Evolutionary conservation across 2,888 invertebrate species (phyloP), one percentile per base, ranked within the genome.

Genomic region (Drosophila sordidula): DNA sequence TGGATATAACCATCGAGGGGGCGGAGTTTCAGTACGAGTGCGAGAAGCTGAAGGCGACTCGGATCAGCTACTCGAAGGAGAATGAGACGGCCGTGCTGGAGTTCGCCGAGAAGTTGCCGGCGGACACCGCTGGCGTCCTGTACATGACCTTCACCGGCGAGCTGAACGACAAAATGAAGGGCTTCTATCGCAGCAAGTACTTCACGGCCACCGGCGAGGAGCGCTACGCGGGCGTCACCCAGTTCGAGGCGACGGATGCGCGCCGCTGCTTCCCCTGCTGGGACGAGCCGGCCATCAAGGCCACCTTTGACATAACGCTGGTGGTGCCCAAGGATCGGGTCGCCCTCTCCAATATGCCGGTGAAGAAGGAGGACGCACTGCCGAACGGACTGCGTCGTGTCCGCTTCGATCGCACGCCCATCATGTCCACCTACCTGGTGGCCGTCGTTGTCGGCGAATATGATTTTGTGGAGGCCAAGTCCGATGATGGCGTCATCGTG

Each of bases 201-300:
- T 91, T 94, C 75, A 95, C 95, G 62, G 93, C 95, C 25, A 92
- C 93, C 52, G 97, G 97, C 9, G 96, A 96, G 76, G 96, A 96
- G 90, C 94, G 95, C 56, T 96, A 95, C 90, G 96, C 96, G 32
- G 98, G 97, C 36, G 97, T 97, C 66, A 98, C 98, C 55, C 98
- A 98, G 93, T 98, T 98, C 91, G 97, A 97, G 91, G 94, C 97
- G 0, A 97, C 96, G 3, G 96, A 97, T 93, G 99, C 99, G 6
- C 94, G 99, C 59, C 94, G 97, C 80, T 97, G 98, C 90, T 99
- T 99, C 90, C 99, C 99, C 3, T 99, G 98, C 92, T 99, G 98
- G 98, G 99, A 99, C 92, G 99, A 99, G 92, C 99, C 99, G 8
- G 97, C 98, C 11, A 95, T 97, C 70, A 99, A 99, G 93, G 97